Conservation (phyloP, 64 coral and sea anemone genomes). For the Acropora yongei region DNA sequence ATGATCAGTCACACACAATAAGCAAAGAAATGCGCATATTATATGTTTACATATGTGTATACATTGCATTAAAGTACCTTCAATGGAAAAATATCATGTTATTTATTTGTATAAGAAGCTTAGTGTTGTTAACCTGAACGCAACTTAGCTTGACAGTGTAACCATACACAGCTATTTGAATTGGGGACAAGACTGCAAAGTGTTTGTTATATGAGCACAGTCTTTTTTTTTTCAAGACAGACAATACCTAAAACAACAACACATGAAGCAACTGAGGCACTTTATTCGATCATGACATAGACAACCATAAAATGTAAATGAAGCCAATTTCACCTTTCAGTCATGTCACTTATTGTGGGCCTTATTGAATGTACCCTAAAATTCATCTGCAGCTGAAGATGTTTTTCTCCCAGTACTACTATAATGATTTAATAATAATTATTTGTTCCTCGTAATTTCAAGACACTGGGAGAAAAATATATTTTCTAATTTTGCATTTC, state of each 20-base stretch:
- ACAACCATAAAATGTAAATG: neutral
- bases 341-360: neutral
- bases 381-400: neutral
- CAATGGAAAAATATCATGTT: neutral
- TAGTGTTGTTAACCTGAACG: neutral
- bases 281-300: conserved; percentile 11
- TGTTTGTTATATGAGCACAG: neutral
- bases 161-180: conserved; percentile 3
- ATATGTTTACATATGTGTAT: neutral
- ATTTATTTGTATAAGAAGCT: neutral
- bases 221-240: neutral
- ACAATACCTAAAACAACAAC: neutral
- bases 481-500: conserved; percentile 21
- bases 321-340: neutral
- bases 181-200: neutral
- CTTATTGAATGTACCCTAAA: conserved; percentile 2
- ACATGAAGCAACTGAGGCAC: neutral
- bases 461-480: neutral
- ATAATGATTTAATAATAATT: neutral
- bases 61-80: neutral
- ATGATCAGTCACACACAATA: neutral
- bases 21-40: conserved; percentile 12
- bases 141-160: neutral
- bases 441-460: conserved; percentile 14
- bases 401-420: neutral